Base-by-base conservation (phyloP, 1,140 invertebrate species). In the Drosophila pseudoananassae region DNA sequence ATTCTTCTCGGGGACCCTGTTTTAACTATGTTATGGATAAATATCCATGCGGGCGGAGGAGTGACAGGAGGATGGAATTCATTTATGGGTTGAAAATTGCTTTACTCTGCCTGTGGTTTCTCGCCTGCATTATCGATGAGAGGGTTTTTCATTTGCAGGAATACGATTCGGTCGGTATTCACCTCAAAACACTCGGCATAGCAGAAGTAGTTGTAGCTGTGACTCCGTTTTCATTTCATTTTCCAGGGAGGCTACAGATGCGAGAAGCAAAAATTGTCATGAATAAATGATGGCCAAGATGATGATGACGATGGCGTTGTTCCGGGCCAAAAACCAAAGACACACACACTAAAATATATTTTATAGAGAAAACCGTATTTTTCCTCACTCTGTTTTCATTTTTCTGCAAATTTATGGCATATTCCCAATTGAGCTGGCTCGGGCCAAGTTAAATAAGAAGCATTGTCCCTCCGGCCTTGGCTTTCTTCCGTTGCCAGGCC, bases 121-220 rank as follows among this genome's bases (percentile, higher is more conserved):
- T 45, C 55, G 61, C 50, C 47, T 83, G 80, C 72, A 87, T 84
- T 84, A 81, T 84, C 84, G 77, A 84, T 84, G 57, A 50, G 45
- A 33, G 38, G 54, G 51, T 74, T 66, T 50, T 53, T 66, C 71
- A 75, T 66, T 75, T 74, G 52, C 47, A 31, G 20, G 59, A 57
- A 75, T 65, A 64, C 38, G 10, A 36, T 3, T 12, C 3, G 12
- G 33, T 36, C 33, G 10, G 33, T 36, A 4, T 36, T 52, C 46
- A 59, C 72, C 72, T 75, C 60, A 76, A 59, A 75, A 50, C 72
- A 57, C 47, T 74, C 52, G 33, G 38, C 59, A 66, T 75, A 66
- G 61, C 49, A 17, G 3, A n/a, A 36, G 33, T 36, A 36, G 9
- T 10, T 12, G 40, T 43, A 12, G 40, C 6, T 76, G 61, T 53